Percentiles rank a stretch among this genome's conserved stretches.
Conservation (phyloP, 2,113 vertebrate genomes). For the Cranoglanis bouderius region DNA sequence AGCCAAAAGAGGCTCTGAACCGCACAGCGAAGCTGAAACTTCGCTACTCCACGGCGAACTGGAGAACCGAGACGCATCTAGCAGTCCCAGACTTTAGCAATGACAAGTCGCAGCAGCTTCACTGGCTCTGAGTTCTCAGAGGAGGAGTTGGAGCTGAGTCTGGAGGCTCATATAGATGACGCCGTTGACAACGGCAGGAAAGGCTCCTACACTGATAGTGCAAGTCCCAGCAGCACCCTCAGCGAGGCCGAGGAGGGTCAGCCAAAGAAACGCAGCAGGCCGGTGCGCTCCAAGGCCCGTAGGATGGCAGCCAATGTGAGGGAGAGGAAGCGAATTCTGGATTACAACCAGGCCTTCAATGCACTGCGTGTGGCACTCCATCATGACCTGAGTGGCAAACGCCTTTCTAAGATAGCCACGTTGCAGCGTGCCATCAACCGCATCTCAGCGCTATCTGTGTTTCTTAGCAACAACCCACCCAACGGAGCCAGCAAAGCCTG, state of each 20-base stretch:
- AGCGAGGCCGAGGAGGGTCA: constrained; percentile 64
- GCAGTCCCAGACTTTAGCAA: not conserved
- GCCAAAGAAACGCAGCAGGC: constrained; percentile 80
- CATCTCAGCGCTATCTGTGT: constrained; percentile 86
- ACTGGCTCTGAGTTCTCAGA: constrained; percentile 69
- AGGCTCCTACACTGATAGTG: constrained; percentile 59
- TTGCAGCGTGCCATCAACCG: constrained; percentile 90
- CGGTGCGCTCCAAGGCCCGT: constrained; percentile 87
- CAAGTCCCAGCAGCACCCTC: constrained; percentile 45
- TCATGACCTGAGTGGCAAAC: constrained; percentile 89
- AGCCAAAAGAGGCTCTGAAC: constrained; percentile 60
- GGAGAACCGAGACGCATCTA: constrained; percentile 1
- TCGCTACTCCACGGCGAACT: not conserved
- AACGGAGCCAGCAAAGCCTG: constrained; percentile 65
- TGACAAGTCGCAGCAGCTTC: constrained; percentile 57
- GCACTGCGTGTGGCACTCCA: constrained; percentile 85
- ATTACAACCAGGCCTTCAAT: constrained; percentile 98
- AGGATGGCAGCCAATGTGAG: constrained; percentile 92
- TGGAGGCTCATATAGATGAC: constrained; percentile 59
- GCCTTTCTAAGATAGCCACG: constrained; percentile 97
- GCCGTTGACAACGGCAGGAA: constrained; percentile 48
- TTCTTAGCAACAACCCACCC: constrained; percentile 72
- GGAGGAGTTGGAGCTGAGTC: constrained; percentile 70
- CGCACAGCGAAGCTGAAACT: constrained; percentile 51
- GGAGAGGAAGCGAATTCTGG: constrained; percentile 93